phyloP scores from a whole-genome alignment of 1,140 invertebrate species.

The Macrobrachium nipponense region DNA sequence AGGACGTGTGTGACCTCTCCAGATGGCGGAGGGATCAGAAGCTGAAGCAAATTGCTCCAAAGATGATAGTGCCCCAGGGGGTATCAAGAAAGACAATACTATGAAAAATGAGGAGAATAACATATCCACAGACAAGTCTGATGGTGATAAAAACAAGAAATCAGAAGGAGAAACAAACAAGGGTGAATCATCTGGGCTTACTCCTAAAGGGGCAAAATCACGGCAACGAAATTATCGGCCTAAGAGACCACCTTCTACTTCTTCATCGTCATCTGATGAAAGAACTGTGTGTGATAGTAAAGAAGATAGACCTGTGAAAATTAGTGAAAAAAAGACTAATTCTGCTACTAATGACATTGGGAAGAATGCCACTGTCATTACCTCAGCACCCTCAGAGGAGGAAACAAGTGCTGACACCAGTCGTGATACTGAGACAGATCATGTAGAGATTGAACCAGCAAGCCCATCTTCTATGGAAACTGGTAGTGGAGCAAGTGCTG shows the following conservation, averaged over 20 bases:
- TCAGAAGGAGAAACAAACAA: constrained; percentile 14
- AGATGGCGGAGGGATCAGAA: constrained; percentile 34
- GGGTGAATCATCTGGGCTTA: constrained; percentile 1
- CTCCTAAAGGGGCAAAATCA: background rate
- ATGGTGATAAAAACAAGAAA: constrained; percentile 12
- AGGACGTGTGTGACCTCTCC: background rate
- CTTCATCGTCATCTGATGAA: background rate
- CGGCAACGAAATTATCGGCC: constrained; percentile 16
- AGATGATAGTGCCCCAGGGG: background rate
- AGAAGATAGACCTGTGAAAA: background rate
- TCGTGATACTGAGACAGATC: constrained; percentile 6
- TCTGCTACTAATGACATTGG: background rate
- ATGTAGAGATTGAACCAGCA: constrained; percentile 4
- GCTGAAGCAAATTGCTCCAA: background rate
- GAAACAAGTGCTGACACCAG: constrained; percentile 12
- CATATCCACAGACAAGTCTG: constrained; percentile 2
- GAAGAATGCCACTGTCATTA: background rate
- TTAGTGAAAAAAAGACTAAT: background rate
- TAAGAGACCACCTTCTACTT: background rate
- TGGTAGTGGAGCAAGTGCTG: constrained; percentile 19
- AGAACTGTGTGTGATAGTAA: constrained; percentile 6
- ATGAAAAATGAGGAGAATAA: constrained; percentile 3
- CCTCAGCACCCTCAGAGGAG: background rate
- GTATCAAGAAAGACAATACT: constrained; percentile 1
- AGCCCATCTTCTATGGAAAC: constrained; percentile 28